Evolutionary conservation across 1,140 invertebrate species (phyloP).

Genomic region (Gryon sp.): DNA sequence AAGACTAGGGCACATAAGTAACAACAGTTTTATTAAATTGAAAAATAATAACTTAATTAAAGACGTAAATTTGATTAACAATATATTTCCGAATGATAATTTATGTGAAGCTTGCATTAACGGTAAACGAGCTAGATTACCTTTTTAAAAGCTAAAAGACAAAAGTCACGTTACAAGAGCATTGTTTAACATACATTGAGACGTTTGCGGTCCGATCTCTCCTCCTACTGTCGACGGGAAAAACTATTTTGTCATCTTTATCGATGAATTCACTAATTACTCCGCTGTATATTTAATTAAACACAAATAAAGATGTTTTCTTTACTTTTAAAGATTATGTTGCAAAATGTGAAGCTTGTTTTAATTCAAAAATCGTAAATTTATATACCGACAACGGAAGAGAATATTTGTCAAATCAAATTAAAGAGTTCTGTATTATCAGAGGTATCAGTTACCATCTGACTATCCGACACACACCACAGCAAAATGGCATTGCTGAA

Average conservation of each 20-base stretch:
- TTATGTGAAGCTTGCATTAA: conserved; percentile 78
- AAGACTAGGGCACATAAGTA: conserved; percentile 70
- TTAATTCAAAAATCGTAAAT: too few species aligned
- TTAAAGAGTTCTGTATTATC: too few species aligned
- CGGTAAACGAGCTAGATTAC: conserved; percentile 75
- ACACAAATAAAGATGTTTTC: conserved; percentile 38
- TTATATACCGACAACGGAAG: too few species aligned
- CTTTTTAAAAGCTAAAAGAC: conserved; percentile 60
- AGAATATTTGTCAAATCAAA: too few species aligned
- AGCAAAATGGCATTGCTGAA: conserved; percentile 70
- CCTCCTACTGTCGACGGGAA: conserved; percentile 53
- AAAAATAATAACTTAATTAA: conserved; percentile 66
- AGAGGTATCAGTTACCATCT: conserved; percentile 63
- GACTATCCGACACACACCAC: conserved; percentile 64
- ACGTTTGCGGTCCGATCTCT: conserved; percentile 77
- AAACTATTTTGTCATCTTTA: too few species aligned
- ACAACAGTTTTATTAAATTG: conserved; percentile 68
- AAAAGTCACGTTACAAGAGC: conserved; percentile 34
- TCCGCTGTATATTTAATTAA: too few species aligned
- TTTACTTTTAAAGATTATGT: conserved; percentile 16
- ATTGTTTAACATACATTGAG: conserved; percentile 66
- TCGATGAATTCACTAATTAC: too few species aligned
- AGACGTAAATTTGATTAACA: conserved; percentile 13
- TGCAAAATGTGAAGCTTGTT: conserved; percentile 2
- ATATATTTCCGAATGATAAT: conserved; percentile 67